These are phyloP conservation scores for Tryphoninae sp. DNA, from an alignment of 2,888 invertebrate genomes.

Conservation along the genomic window DNA sequence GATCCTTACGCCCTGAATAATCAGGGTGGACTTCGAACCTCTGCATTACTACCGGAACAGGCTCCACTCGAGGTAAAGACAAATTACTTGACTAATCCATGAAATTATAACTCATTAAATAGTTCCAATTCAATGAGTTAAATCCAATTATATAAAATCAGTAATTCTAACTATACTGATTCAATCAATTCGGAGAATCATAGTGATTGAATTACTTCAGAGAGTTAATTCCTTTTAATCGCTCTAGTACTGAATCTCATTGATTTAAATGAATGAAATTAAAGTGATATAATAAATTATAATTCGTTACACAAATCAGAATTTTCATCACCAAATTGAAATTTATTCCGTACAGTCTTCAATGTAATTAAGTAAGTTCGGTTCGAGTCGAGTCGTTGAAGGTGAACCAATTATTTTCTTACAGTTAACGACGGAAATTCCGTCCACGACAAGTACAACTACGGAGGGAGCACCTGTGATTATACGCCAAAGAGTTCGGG, in stretches of 20 bases:
- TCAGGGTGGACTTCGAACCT: constrained; percentile 18
- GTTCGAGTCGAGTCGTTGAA: background rate
- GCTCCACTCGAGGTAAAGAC: constrained; percentile 53
- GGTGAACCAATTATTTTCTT: background rate
- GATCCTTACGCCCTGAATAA: constrained; percentile 45
- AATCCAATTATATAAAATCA: background rate
- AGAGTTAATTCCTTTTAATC: no score
- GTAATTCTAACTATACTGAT: background rate
- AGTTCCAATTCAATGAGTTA: background rate
- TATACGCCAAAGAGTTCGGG: constrained; percentile 75
- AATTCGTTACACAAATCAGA: background rate
- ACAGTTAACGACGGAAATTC: constrained; percentile 54
- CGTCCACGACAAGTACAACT: constrained; percentile 69
- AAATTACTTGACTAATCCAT: background rate
- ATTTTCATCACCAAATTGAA: no score
- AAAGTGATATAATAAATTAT: background rate
- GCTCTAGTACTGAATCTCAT: no score
- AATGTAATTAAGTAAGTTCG: background rate
- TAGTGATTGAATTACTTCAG: background rate
- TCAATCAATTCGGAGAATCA: background rate
- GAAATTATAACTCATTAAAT: background rate
- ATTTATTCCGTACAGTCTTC: no score
- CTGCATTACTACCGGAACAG: constrained; percentile 38
- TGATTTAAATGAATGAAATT: background rate
- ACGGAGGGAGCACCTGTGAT: constrained; percentile 71